These are phyloP conservation scores for Megalurothrips usitatus DNA, from an alignment of 2,888 invertebrate species.

Conservation along the genomic window DNA sequence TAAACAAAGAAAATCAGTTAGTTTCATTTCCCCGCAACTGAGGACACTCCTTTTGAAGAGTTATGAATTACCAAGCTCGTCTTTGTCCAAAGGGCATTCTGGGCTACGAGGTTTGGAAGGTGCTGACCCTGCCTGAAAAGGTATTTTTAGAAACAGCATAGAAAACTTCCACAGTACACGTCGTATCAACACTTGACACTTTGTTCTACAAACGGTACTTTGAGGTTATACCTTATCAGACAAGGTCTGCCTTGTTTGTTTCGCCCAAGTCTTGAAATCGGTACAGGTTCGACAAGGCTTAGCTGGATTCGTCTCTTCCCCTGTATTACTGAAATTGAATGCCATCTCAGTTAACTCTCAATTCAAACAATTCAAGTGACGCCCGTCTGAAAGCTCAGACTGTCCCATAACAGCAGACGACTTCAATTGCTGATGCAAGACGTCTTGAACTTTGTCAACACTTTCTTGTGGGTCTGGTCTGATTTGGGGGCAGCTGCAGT, in stretches of 20 bases:
- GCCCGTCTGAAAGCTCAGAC: no score
- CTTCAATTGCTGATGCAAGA: no score
- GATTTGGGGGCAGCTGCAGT: no score
- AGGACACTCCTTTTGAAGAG: background rate
- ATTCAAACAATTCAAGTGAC: no score
- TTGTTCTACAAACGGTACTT: conserved; percentile 1
- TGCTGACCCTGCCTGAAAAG: background rate
- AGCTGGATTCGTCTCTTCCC: background rate
- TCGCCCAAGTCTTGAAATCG: conserved; percentile 67
- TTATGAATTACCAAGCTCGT: conserved; percentile 56
- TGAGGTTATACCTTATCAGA: conserved; percentile 28
- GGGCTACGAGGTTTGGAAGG: conserved; percentile 39
- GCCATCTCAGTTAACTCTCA: background rate
- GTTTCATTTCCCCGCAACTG: background rate
- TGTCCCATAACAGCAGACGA: no score
- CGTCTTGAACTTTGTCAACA: no score
- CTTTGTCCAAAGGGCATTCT: conserved; percentile 74
- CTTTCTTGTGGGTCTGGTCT: no score
- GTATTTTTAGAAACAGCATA: background rate
- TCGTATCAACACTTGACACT: conserved; percentile 31
- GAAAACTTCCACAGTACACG: conserved; percentile 28
- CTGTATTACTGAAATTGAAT: background rate
- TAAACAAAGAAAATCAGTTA: conserved; percentile 34
- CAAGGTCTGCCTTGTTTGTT: conserved; percentile 41
- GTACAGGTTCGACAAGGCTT: conserved; percentile 60